Percentiles rank a stretch among this genome's conserved stretches.
These are phyloP conservation scores for Sinopyrophorus schimmeli DNA, from an alignment of 2,888 invertebrate species.

Conservation along the genomic window DNA sequence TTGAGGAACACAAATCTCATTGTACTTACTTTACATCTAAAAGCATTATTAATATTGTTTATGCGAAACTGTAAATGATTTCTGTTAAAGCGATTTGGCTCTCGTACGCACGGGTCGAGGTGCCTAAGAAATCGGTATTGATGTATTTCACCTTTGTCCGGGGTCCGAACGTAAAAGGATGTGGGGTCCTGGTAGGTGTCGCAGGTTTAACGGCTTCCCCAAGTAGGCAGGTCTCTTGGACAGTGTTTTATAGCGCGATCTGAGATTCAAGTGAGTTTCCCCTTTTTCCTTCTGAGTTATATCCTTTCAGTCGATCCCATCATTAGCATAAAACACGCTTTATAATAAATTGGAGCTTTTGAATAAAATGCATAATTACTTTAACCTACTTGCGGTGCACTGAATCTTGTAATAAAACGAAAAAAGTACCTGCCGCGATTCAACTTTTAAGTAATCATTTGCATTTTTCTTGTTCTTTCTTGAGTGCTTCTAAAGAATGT, in stretches of 20 bases:
- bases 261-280: slow-evolving; percentile 42
- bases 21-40: slow-evolving; percentile 16
- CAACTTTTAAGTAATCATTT: slow-evolving; percentile 43
- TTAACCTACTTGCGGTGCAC: slow-evolving; percentile 50
- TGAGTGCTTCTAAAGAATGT: slow-evolving; percentile 24
- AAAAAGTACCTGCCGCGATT: slow-evolving; percentile 49
- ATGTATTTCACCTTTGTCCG: slow-evolving; percentile 35
- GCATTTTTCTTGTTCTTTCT: slow-evolving; percentile 41
- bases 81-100: slow-evolving; percentile 2
- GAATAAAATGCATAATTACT: slow-evolving; percentile 52
- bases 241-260: slow-evolving; percentile 46
- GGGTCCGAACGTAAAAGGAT: slow-evolving; percentile 33
- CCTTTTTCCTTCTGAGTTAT: slow-evolving; percentile 44
- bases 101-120: neutral
- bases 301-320: slow-evolving; percentile 47
- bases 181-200: slow-evolving; percentile 32
- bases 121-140: slow-evolving; percentile 15
- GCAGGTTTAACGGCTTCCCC: slow-evolving; percentile 29
- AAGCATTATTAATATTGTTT: slow-evolving; percentile 23
- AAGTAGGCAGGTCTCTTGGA: slow-evolving; percentile 40
- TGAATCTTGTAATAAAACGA: slow-evolving; percentile 46
- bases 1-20: slow-evolving; percentile 23
- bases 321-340: slow-evolving; percentile 49
- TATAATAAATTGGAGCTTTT: slow-evolving; percentile 51
- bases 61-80: neutral